These are phyloP conservation scores for Cosmorhoe ocellata DNA, from an alignment of 2,888 invertebrate species.

Conservation along the genomic window DNA sequence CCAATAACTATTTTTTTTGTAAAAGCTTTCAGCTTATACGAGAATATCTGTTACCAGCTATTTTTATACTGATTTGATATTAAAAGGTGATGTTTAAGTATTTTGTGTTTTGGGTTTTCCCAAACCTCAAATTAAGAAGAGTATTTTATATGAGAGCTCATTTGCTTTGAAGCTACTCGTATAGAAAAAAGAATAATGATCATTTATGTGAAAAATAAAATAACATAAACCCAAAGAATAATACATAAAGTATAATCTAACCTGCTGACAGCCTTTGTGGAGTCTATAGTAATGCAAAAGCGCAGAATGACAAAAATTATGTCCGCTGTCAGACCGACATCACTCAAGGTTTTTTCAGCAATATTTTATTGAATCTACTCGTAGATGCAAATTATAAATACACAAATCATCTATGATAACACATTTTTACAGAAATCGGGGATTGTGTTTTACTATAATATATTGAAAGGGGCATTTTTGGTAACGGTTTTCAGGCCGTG, in stretches of 20 bases:
- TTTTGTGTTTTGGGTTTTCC: too few relatives aligned
- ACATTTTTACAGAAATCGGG: conserved; percentile 35
- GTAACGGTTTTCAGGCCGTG: conserved; percentile 2
- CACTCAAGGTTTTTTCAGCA: conserved; percentile 56
- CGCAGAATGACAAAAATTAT: conserved; percentile 62
- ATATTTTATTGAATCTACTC: conserved; percentile 52
- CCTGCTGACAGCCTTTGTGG: conserved; percentile 17
- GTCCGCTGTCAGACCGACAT: conserved; percentile 64
- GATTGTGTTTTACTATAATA: conserved; percentile 35
- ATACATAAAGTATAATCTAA: neutral
- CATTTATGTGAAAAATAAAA: too few relatives aligned
- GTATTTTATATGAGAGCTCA: too few relatives aligned
- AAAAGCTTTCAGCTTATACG: conserved; percentile 18
- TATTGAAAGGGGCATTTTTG: too few relatives aligned
- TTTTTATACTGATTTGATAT: too few relatives aligned
- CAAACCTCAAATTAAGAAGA: too few relatives aligned
- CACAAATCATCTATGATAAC: conserved; percentile 48
- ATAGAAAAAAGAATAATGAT: too few relatives aligned
- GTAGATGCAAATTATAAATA: conserved; percentile 45
- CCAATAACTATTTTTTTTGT: conserved; percentile 18
- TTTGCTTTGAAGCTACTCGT: too few relatives aligned
- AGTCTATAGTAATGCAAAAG: conserved; percentile 47
- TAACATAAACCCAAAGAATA: too few relatives aligned
- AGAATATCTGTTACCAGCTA: conserved; percentile 20
- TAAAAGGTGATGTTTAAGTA: too few relatives aligned